Evolutionary conservation across 2,797 vertebrate genomes (phyloP).

Genomic region (Myiotriccus ornatus): DNA sequence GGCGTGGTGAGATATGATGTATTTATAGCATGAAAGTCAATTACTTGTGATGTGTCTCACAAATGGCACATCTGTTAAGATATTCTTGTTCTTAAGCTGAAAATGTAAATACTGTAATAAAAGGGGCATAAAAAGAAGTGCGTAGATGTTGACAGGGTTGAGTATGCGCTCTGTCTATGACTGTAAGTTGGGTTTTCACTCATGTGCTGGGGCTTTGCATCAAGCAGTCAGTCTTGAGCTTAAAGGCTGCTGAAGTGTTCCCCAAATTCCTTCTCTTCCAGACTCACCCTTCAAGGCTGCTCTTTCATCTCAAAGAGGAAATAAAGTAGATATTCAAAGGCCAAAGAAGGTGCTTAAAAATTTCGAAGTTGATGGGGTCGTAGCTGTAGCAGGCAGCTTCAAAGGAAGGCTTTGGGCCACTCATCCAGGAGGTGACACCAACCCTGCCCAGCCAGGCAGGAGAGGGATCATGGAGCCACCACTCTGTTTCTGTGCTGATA

Average conservation of each 20-base stretch:
- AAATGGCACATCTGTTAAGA: neutral
- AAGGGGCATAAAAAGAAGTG: neutral
- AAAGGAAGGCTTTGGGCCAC: neutral
- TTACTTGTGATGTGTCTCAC: neutral
- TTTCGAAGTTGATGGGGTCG: fast-evolving
- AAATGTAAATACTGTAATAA: neutral
- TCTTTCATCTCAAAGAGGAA: neutral
- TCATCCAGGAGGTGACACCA: neutral
- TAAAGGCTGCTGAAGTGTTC: neutral
- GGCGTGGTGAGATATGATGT: neutral
- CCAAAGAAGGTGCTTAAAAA: neutral
- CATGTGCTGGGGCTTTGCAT: neutral
- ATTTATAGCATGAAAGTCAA: neutral
- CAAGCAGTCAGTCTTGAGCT: neutral
- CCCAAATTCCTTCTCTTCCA: neutral
- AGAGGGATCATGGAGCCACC: neutral
- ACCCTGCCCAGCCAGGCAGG: neutral
- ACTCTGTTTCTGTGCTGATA: neutral
- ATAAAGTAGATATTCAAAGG: neutral
- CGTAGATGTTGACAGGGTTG: neutral
- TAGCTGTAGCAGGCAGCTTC: neutral
- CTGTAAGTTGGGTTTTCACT: neutral
- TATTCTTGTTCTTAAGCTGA: neutral
- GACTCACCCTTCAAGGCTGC: neutral
- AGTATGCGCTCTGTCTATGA: neutral